These are phyloP conservation scores for Lasioglossum villosulum DNA, from an alignment of 2,888 invertebrate species.

Conservation along the genomic window DNA sequence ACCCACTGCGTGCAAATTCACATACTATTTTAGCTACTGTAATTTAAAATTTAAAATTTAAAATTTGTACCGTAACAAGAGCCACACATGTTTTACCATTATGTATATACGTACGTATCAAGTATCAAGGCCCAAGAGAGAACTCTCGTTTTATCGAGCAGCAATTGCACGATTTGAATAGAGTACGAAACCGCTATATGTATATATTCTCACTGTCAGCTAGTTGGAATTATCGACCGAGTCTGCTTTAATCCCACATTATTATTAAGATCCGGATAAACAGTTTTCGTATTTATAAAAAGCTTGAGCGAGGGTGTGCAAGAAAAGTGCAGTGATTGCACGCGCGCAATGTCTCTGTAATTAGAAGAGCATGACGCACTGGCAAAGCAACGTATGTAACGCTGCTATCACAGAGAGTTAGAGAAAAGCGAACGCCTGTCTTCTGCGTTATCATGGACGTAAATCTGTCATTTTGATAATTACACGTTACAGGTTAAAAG, in stretches of 20 bases:
- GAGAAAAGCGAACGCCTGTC: constrained; percentile 35
- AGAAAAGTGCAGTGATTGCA: not conserved
- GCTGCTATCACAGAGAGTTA: constrained; percentile 27
- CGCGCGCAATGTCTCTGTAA: not conserved
- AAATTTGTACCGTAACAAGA: not conserved
- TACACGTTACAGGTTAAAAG: constrained; percentile 60
- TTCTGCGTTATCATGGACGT: constrained; percentile 51
- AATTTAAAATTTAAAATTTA: no score
- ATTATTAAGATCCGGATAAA: constrained; percentile 6
- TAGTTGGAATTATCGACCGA: constrained; percentile 1
- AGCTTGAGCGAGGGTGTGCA: not conserved
- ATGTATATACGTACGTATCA: no score
- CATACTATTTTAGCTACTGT: not conserved
- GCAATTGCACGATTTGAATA: not conserved
- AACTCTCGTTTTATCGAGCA: not conserved
- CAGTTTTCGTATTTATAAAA: not conserved
- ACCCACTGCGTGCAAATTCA: not conserved
- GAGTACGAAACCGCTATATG: no score
- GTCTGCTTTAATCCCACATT: constrained; percentile 1
- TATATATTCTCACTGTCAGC: not conserved
- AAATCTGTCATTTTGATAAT: constrained; percentile 68
- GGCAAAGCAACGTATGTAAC: constrained; percentile 16
- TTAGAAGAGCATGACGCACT: constrained; percentile 28
- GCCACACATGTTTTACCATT: not conserved
- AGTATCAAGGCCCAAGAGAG: not conserved